A percentile compares a stretch with the other conserved stretches of the same genome.
Conservation (phyloP, 2,113 vertebrate species). For the Rhynchomys soricoides region DNA sequence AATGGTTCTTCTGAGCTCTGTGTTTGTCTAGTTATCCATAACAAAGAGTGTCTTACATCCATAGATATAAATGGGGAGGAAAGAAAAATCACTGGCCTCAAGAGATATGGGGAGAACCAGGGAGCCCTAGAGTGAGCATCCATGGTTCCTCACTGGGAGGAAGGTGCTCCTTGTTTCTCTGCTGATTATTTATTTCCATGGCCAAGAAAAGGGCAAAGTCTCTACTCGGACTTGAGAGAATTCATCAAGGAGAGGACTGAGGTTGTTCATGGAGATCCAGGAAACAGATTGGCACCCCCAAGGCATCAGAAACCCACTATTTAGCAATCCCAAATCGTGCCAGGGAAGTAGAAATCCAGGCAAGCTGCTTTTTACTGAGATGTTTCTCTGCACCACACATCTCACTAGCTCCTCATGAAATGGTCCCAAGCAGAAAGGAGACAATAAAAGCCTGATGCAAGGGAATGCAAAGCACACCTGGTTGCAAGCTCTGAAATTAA, state of each 20-base stretch:
- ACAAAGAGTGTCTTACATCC: neutral
- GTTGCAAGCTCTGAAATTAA: rapidly evolving
- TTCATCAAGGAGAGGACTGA: rapidly evolving
- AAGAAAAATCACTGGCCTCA: neutral
- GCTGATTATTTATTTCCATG: neutral
- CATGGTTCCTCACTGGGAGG: neutral
- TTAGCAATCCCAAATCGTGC: neutral
- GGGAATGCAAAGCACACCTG: neutral
- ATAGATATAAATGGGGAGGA: neutral
- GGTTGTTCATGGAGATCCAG: neutral
- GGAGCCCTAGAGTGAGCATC: too few species aligned
- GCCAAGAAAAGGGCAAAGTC: neutral
- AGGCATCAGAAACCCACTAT: neutral
- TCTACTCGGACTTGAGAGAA: too few species aligned
- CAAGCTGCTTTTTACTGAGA: neutral
- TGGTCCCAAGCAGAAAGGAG: neutral
- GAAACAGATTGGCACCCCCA: neutral
- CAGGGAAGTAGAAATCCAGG: neutral
- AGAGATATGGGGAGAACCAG: too few species aligned
- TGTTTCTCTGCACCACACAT: neutral
- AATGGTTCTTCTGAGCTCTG: neutral
- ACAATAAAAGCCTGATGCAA: neutral
- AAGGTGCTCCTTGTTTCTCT: rapidly evolving
- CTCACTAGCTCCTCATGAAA: neutral
- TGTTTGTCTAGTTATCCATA: neutral